Evolutionary conservation across 1,140 invertebrate genomes (phyloP).

Genomic region (Macrobrachium nipponense): DNA sequence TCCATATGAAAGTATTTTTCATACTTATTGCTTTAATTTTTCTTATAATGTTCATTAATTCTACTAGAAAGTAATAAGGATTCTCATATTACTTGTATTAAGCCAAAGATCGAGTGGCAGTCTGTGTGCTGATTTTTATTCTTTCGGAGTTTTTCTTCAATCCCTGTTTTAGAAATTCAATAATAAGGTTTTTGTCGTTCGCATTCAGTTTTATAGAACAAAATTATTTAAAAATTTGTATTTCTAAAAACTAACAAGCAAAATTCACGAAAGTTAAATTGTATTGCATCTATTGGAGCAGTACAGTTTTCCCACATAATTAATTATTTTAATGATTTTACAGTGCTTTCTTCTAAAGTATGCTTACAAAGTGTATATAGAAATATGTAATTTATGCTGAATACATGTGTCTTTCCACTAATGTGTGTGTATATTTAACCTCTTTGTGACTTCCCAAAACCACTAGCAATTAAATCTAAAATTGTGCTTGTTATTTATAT

Average conservation of each 20-base stretch:
- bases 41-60: background rate
- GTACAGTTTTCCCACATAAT: background rate
- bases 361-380: constrained; percentile 50
- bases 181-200: constrained; percentile 18
- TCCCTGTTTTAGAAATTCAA: background rate
- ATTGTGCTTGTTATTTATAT: no score
- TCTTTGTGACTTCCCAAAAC: no score
- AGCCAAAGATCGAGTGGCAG: constrained; percentile 19
- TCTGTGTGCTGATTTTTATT: constrained; percentile 7
- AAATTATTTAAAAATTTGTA: no score
- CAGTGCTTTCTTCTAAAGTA: constrained; percentile 13
- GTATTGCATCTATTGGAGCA: background rate
- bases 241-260: no score
- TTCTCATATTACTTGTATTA: constrained; percentile 22
- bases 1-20: background rate
- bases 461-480: no score
- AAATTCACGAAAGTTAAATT: no score
- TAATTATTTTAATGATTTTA: constrained; percentile 38
- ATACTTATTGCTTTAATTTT: background rate
- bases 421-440: no score
- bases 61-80: background rate
- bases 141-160: constrained; percentile 15
- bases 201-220: background rate
- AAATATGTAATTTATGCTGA: constrained; percentile 56
- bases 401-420: constrained; percentile 56